Percentiles rank a stretch among this genome's conserved stretches.
These are phyloP conservation scores for Heterodera filipjevi DNA, from an alignment of 2,888 invertebrate species.

Conservation along the genomic window DNA sequence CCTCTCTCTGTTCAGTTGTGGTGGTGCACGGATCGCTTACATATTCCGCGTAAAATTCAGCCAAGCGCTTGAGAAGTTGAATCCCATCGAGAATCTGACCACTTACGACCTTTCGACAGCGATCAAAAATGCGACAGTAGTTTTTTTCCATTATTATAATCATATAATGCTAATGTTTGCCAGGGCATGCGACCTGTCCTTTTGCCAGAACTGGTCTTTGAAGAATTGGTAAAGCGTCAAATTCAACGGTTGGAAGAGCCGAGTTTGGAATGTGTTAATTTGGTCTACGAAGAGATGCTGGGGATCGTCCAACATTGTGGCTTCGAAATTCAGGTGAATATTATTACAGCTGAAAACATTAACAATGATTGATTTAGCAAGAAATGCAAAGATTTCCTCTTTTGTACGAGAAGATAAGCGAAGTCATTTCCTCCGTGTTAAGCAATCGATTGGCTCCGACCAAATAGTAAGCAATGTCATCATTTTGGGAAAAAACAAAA, in stretches of 20 bases:
- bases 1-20: conserved; percentile 76
- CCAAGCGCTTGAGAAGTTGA: conserved; percentile 87
- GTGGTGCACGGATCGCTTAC: conserved; percentile 98
- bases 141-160: conserved; percentile 13
- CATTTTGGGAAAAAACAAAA: too few species aligned
- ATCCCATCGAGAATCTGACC: conserved; percentile 84
- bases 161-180: not conserved
- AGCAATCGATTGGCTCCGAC: conserved; percentile 82
- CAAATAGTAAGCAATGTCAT: conserved; percentile 70
- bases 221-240: conserved; percentile 93
- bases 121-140: conserved; percentile 91
- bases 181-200: conserved; percentile 71
- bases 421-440: conserved; percentile 92
- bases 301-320: conserved; percentile 98
- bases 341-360: not conserved
- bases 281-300: conserved; percentile 99
- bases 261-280: conserved; percentile 88
- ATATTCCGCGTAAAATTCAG: conserved; percentile 99
- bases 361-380: conserved; percentile 52
- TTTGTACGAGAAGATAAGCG: conserved; percentile 93
- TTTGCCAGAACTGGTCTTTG: conserved; percentile 84
- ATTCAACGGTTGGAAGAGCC: conserved; percentile 94
- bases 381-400: conserved; percentile 95
- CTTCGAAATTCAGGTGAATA: conserved; percentile 73
- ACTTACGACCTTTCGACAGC: conserved; percentile 97